Percentiles rank a stretch among this genome's conserved stretches.
phyloP scores from a whole-genome alignment of 2,113 vertebrate species.

The Odobenus rosmarus region DNA sequence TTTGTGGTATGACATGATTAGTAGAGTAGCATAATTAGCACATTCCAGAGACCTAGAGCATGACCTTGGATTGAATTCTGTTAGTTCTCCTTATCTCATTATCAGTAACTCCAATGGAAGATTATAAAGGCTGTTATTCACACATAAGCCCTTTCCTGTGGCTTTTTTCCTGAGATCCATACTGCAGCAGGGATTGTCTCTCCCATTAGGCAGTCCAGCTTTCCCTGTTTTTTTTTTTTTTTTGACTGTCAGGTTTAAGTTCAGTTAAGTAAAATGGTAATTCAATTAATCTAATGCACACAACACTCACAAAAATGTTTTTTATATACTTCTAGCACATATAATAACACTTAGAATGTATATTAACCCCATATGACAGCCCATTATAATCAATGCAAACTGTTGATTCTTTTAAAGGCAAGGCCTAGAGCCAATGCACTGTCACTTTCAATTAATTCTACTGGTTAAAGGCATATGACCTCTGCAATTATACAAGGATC shows the following conservation, averaged over 20 bases:
- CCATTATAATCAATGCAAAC: background rate
- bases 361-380: background rate
- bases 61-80: constrained; percentile 46
- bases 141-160: background rate
- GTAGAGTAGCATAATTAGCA: constrained; percentile 46
- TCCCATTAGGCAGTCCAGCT: background rate
- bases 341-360: background rate
- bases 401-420: background rate
- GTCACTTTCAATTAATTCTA: background rate
- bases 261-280: constrained; percentile 20
- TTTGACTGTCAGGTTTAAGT: background rate
- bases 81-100: constrained; percentile 5
- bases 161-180: background rate
- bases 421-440: background rate
- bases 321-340: background rate
- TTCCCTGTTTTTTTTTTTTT: background rate
- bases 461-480: background rate
- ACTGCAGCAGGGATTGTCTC: background rate
- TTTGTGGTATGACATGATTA: constrained; percentile 48
- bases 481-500: background rate
- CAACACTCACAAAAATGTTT: background rate
- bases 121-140: background rate
- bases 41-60: constrained; percentile 18
- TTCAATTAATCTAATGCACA: background rate
- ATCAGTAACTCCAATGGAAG: background rate